Evolutionary conservation across 1,140 invertebrate species (phyloP), one percentile per base, ranked within the genome.

Genomic region (Bacillus rossius): DNA sequence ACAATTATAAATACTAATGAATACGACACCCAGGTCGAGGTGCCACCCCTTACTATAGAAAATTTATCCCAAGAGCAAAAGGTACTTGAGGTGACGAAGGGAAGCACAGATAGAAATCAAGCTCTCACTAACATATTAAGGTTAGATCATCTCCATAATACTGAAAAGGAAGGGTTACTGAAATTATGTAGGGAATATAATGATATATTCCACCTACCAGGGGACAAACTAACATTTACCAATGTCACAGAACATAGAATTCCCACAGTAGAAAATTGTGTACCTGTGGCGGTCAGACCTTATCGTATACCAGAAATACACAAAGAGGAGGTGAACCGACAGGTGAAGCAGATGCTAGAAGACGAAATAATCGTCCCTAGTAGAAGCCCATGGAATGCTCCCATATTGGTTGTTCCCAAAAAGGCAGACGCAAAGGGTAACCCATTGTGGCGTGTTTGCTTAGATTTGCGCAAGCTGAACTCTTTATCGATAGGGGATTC

Each of bases 381-480:
- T 22, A 26, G n/a, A 10, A 50, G 37, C 17, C 19, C 19, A 43
- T 64, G 40, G 14, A 40, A 22, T 14, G 43, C 47, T 22, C 54
- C 54, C 4, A 20, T 55, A 25, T 20, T 43, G 23, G 19, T 62
- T 5, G 61, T 60, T 17, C n/a, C 23, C 3, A 60, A 62, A 38
- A 60, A 60, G 37, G 25, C 41, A 2, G 57, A 57, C 41, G 56
- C 38, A 5, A 16, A 22, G 13, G 38, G 25, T 7, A 50, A 57
- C 29, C 25, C 26, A 25, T 49, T 37, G 23, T 61, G 49, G 45
- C 16, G 55, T 2, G 7, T 57, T 2, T 17, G 74, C 59, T 55
- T 78, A 1, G 77, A 79, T 61, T 78, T 67, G 47, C 45, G 73
- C n/a, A 17, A 51, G 22, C 48, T 78, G 1, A 78, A 79, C 59